A percentile compares a stretch with the other conserved stretches of the same genome.
These are phyloP conservation scores for Ammospiza maritima DNA, from an alignment of 2,797 vertebrate genomes.

Conservation along the genomic window DNA sequence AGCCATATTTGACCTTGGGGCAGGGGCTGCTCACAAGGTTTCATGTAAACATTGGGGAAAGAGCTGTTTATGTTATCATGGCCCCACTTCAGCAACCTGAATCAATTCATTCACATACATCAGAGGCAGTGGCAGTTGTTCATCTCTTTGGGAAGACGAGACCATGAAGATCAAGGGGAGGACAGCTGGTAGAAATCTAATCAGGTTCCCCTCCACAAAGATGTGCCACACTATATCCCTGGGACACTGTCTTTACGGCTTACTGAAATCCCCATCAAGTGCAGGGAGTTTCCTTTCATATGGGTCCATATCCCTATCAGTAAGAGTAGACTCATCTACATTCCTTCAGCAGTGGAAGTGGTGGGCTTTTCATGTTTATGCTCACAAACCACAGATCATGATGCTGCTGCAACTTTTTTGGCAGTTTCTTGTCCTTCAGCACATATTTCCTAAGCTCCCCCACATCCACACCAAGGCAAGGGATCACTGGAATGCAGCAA, in stretches of 20 bases:
- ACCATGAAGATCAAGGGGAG: not conserved
- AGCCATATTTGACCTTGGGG: not conserved
- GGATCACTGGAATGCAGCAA: not conserved
- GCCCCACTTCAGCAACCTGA: not conserved
- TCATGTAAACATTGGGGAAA: not conserved
- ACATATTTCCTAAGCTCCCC: accelerated
- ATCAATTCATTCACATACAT: accelerated
- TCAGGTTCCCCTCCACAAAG: not conserved
- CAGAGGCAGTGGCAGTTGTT: not conserved
- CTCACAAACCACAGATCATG: not conserved
- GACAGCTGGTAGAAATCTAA: not conserved
- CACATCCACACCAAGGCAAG: not conserved
- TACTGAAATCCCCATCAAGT: not conserved
- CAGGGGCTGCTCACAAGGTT: not conserved
- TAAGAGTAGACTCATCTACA: not conserved
- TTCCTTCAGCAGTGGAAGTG: not conserved
- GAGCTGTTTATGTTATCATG: not conserved
- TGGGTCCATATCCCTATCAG: accelerated
- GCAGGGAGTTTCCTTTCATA: not conserved
- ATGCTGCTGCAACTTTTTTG: not conserved
- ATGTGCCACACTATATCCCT: not conserved
- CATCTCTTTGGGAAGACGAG: not conserved
- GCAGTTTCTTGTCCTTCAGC: accelerated
- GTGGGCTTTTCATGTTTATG: not conserved
- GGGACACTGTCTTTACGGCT: not conserved